Percentiles rank a stretch among this genome's conserved stretches.
These are phyloP conservation scores for Mus pahari DNA, from an alignment of 2,113 vertebrate species.

Conservation along the genomic window DNA sequence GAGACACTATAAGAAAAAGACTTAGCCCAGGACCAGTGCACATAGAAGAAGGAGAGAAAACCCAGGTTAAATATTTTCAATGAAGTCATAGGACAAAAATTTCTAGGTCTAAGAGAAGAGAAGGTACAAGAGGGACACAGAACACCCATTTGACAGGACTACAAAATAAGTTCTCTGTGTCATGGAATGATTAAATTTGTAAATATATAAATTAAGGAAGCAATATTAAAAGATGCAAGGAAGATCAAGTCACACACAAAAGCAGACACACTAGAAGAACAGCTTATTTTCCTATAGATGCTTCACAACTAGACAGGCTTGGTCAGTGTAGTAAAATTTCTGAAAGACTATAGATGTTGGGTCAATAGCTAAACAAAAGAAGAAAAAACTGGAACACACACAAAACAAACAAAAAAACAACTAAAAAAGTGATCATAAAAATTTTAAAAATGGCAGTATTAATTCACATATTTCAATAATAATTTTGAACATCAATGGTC, in stretches of 20 bases:
- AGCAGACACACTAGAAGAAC: too few species aligned
- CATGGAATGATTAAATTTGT: background rate
- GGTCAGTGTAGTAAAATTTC: background rate
- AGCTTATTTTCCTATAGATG: background rate
- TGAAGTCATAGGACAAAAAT: background rate
- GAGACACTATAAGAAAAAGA: background rate
- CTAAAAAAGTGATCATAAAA: background rate
- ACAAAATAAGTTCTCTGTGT: background rate
- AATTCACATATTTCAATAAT: background rate
- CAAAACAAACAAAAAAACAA: background rate
- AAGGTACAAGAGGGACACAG: background rate
- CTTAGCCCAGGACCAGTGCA: too few species aligned
- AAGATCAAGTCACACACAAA: background rate
- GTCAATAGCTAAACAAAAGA: background rate
- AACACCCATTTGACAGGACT: background rate
- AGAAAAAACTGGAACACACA: background rate
- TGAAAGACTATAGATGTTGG: too few species aligned
- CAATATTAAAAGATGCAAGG: background rate
- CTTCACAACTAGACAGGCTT: too few species aligned
- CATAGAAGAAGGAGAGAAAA: background rate
- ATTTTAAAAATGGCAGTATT: background rate
- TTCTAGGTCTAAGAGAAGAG: background rate
- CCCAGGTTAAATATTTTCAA: background rate
- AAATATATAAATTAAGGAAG: background rate
- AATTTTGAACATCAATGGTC: background rate